Evolutionary conservation across 1,140 invertebrate species (phyloP), one percentile per base, ranked within the genome.

Genomic region (Alviniconcha marisindica): DNA sequence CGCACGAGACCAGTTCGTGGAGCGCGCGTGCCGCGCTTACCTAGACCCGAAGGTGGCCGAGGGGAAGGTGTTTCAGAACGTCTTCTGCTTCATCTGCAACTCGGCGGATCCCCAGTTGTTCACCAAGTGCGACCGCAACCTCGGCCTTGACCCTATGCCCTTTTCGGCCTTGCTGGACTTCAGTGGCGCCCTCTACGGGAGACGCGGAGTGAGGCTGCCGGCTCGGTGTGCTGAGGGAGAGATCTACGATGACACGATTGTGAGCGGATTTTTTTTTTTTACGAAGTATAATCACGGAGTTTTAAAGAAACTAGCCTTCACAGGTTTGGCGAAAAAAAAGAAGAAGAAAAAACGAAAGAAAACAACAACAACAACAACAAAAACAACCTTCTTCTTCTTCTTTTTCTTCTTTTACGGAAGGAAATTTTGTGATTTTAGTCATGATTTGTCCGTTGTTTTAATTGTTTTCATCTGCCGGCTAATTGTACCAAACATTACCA

Each of bases 51-150:
- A 83, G 48, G 31, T 51, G 28, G 60, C 69, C 24, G 63, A 80
- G 12, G 40, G 28, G 21, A 31, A 33, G 42, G 4, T 40, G 24
- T 85, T 82, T 38, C 42, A 76, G 56, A 85, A 85, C 38, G 24
- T 69, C 7, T 85, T 85, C 60, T 85, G 84, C 48, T 85, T 48
- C 81, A 44, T 85, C n/a, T 85, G 84, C 40, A 85, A 85, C 28
- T 48, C 63, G 2, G 84, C 80, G 2, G 28, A 82, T 60, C 78
- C 78, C 14, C 31, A 66, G 21, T 60, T 66, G 54, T 51, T 81
- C 44, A 14, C n/a, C 40, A 28, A 66, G 18, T 81, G 83, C 42
- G 60, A 63, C 60, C 40, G 77, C 21, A 60, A 31, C 15, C 40
- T 21, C 15, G 24, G n/a, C 3, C 36, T 73, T 4, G 24, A 21